Evolutionary conservation across 2,113 vertebrate genomes (phyloP), one percentile per base, ranked within the genome.

Genomic region (Sapayoa aenigma): DNA sequence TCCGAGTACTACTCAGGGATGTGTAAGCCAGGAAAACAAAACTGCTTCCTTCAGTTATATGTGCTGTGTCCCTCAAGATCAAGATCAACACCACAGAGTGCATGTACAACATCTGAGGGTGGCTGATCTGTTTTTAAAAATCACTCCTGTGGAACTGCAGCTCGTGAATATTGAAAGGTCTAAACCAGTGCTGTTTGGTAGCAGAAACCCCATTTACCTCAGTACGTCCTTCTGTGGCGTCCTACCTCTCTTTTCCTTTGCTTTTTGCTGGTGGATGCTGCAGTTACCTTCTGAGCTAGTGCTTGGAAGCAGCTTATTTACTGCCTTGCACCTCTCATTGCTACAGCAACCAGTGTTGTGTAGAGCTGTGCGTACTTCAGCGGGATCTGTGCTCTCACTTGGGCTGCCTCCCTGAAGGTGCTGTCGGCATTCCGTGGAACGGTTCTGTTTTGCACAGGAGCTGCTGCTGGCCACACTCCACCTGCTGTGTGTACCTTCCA

Each of bases 401-500:
- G 67, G 63, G 8, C 79, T 82, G 91, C 47, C 63, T 84, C 62
- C 84, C 81, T 62, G 87, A 82, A 91, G 90, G 56, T 93, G 87
- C 86, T 89, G 44, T 8, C 87, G 93, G 89, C 65, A 46, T 56
- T 88, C 65, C 33, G 63, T 90, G 60, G 86, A 86, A 37, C 68
- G 69, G 33, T 75, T 66, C 37, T 80, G 66, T 91, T 96, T 82
- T 50, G 82, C 81, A 3, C 79, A 82, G 92, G 92, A 97, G 94
- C 95, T 85, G 93, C 8, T 41, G 95, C 96, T 94, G 97, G 84
- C 95, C 68, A 60, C 67, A 52, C 52, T 86, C 96, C 49, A 62
- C 77, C 55, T 83, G 73, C 73, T 90, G 44, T 63, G 90, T 97
- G 97, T 96, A 95, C 85, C 98, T 98, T 98, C 97, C 97, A 98